Base-by-base conservation (phyloP, 1,140 invertebrate species). In the Ceratosolen fusciceps region DNA sequence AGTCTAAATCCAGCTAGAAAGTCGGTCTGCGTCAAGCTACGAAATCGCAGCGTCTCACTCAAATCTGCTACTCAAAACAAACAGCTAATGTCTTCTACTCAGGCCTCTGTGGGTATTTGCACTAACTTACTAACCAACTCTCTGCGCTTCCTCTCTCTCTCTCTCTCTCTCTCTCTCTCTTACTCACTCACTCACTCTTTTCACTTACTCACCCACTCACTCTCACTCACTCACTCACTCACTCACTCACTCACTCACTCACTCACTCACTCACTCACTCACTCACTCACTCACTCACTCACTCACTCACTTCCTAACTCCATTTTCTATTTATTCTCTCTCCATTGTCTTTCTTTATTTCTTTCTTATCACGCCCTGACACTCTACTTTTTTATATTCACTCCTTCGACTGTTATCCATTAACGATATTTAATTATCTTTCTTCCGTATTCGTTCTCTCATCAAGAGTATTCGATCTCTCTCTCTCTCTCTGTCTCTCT, bases 1-100 rank as follows among this genome's bases (percentile, higher is more conserved):
- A 94, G 96, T 92, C 88, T 88, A 85, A 79, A 85, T 85, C 84
- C 87, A 88, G 88, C 88, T 89, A 88, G 87, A 90, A 87, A 89
- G 83, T 85, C 88, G 82, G 83, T 87, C 84, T 87, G 85, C 86
- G 83, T 87, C 84, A 89, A 87, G 86, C 86, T 87, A 85, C 87
- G 86, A 89, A 88, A 88, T 83, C 87, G 86, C 86, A 86, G 84
- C 86, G 86, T 88, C 86, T 88, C 87, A 88, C 86, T 88, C 85
- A 87, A 87, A 87, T 83, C 85, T 85, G 88, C 86, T 85, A 87
- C 83, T 88, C 86, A 88, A 84, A 87, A 88, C 85, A 88, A 88
- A 85, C 87, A 85, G 83, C 87, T 88, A 85, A 87, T 89, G 87
- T 86, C 87, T 87, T 87, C 88, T 88, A 85, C 84, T 88, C 86